Base-by-base conservation (phyloP, 2,797 vertebrate species). In the Phalanger gymnotis region DNA sequence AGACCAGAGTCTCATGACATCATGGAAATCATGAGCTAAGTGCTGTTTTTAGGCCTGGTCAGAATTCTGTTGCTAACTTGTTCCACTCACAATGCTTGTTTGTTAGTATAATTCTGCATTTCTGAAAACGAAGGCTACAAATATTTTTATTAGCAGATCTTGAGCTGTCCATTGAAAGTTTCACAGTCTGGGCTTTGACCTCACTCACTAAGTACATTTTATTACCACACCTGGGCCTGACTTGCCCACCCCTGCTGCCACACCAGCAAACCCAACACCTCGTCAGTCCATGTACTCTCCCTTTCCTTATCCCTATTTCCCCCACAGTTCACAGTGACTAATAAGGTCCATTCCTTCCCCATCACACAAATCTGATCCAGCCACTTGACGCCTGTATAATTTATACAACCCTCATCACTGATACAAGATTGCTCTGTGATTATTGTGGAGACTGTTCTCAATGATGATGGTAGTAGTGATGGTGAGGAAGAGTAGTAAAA, bases 101-200 rank as follows among this genome's bases (percentile, higher is more conserved):
- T 98, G 89, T 94, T 2, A 40, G 93, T 81, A 73, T 9, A 30
- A 91, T 22, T 31, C 66, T 56, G 34, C 40, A 53, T 95, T 92
- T 93, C 40, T 56, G 57, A 66, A 94, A 93, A 34, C n/a, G 47
- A 61, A 96, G n/a, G 3, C 91, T 92, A 89, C 66, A 95, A 92
- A 47, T 93, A 61, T 51, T 34, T 94, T 90, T 89, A 27, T 53
- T 40, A 81, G 90, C 81, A 31, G 58, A 92, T 92, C 92, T 89
- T 53, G 73, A 93, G 51, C 73, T 61, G 66, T 51, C 89, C 58
- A 22, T 30, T 13, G 51, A 56, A 56, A 94, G 90, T 27, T 91
- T 95, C 91, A 58, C 2, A 61, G 52, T 30, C 51, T 16, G 34
- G 28, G 3, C 52, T 10, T 31, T 5, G 27, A 5, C 34, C 57